Conservation (phyloP, 2,797 vertebrate genomes). For the Bradypodion ventrale region DNA sequence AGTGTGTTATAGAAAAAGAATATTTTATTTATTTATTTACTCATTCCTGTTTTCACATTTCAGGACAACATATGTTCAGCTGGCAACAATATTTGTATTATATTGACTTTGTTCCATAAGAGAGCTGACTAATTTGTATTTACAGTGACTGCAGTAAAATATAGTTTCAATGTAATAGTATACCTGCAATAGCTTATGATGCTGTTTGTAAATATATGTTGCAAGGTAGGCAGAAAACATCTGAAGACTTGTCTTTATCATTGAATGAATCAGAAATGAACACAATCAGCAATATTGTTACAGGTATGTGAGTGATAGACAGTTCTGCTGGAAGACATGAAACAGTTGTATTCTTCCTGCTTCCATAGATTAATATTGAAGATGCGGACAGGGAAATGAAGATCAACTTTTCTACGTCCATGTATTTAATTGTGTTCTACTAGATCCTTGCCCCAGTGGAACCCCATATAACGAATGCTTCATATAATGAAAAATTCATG, state of each 20-base stretch:
- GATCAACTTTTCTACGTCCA: not conserved
- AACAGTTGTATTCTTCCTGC: not conserved
- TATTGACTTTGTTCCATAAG: too few relatives aligned
- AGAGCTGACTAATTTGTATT: too few relatives aligned
- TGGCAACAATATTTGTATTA: too few relatives aligned
- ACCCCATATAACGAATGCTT: too few relatives aligned
- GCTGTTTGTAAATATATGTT: not conserved
- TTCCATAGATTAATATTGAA: not conserved
- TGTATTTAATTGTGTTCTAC: not conserved
- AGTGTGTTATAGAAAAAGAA: too few relatives aligned
- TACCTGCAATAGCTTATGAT: not conserved
- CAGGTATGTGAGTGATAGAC: not conserved
- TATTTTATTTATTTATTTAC: too few relatives aligned
- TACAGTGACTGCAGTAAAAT: too few relatives aligned
- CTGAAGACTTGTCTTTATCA: not conserved
- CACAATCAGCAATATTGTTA: not conserved
- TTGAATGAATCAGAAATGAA: not conserved
- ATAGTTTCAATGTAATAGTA: not conserved
- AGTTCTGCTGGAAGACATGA: not conserved
- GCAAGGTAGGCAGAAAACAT: not conserved
- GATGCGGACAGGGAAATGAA: rapidly evolving
- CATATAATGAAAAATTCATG: too few relatives aligned
- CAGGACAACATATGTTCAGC: too few relatives aligned
- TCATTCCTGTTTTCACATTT: too few relatives aligned
- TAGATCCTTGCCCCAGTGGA: too few relatives aligned